Percentiles rank a stretch among this genome's conserved stretches.
These are phyloP conservation scores for Hemiprocne comata DNA, from an alignment of 2,113 vertebrate species.

Conservation along the genomic window DNA sequence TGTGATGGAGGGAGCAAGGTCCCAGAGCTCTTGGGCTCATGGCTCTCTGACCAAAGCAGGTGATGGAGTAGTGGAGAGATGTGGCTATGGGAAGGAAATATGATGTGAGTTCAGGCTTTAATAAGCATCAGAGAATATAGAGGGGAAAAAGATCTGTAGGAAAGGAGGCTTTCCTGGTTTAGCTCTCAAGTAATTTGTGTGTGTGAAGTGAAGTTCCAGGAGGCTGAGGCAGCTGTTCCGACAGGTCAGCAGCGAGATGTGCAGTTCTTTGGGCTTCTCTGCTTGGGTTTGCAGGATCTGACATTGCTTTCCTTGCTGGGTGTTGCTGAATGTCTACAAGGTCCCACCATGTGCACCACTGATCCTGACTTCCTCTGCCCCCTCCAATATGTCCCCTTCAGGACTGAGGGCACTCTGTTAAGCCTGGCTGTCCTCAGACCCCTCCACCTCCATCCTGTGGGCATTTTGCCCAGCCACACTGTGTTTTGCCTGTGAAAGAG, in stretches of 20 bases:
- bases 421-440: not conserved
- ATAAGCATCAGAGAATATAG: not conserved
- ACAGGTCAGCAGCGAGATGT: not conserved
- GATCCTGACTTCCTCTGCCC: not conserved
- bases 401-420: not conserved
- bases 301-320: rapidly evolving
- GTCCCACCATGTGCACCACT: rapidly evolving
- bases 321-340: not conserved
- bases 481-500: not conserved
- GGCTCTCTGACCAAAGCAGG: not conserved
- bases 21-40: not conserved
- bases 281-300: not conserved
- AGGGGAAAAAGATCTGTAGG: not conserved
- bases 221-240: not conserved
- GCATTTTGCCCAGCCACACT: rapidly evolving
- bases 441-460: not conserved
- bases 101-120: not conserved
- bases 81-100: not conserved
- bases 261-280: not conserved
- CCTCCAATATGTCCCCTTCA: rapidly evolving
- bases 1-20: not conserved
- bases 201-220: not conserved
- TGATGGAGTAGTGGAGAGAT: not conserved
- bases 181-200: not conserved
- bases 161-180: not conserved